These are phyloP conservation scores for Crepidodera aurea DNA, from an alignment of 2,888 invertebrate species.

Conservation along the genomic window DNA sequence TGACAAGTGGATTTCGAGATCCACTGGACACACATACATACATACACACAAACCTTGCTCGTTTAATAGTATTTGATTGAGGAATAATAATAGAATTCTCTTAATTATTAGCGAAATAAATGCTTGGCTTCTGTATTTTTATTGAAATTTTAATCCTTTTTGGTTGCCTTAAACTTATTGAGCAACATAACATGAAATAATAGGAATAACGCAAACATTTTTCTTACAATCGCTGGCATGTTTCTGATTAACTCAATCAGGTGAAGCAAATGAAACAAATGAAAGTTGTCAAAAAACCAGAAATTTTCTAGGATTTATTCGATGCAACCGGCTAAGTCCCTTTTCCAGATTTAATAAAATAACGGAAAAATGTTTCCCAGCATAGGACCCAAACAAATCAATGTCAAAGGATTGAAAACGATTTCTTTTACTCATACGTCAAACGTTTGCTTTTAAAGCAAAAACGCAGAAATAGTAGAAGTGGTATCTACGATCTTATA, in stretches of 20 bases:
- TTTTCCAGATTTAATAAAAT: constrained; percentile 38
- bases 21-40: too few species aligned
- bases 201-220: constrained; percentile 9
- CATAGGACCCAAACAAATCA: constrained; percentile 34
- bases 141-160: constrained; percentile 1
- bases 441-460: background rate
- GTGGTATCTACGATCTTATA: background rate
- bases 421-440: constrained; percentile 6
- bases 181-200: constrained; percentile 4
- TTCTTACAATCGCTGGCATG: constrained; percentile 32
- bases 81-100: too few species aligned
- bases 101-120: too few species aligned
- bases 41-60: too few species aligned
- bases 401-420: constrained; percentile 16
- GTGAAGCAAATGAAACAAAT: constrained; percentile 53
- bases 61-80: too few species aligned
- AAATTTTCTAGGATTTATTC: constrained; percentile 47
- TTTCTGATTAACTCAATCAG: constrained; percentile 54
- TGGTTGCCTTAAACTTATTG: background rate
- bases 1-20: too few species aligned
- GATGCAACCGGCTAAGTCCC: constrained; percentile 35
- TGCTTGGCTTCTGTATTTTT: background rate
- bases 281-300: constrained; percentile 50
- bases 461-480: background rate
- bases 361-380: constrained; percentile 33